Evolutionary conservation across 2,797 vertebrate genomes (phyloP).

Genomic region (Anolis apletophallus): DNA sequence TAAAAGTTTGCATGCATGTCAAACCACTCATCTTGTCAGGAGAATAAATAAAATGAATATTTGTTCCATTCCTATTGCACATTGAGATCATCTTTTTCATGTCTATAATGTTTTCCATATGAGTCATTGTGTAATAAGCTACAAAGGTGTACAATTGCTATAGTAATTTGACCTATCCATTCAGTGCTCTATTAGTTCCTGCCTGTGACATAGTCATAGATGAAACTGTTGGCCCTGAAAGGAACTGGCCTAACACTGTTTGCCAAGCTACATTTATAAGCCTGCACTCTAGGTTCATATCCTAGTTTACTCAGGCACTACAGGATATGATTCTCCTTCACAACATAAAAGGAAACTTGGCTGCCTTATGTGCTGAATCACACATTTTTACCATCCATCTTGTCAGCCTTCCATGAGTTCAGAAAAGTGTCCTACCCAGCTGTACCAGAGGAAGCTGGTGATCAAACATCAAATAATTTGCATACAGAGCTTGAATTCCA

Average conservation of each 20-base stretch:
- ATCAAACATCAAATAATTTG: neutral
- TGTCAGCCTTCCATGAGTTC: neutral
- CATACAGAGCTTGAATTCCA: neutral
- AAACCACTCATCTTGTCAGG: too few species aligned
- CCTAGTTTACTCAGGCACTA: neutral
- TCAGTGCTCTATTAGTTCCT: neutral
- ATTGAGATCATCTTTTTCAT: neutral
- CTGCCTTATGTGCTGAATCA: neutral
- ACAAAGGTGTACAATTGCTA: neutral
- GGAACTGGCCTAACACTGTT: neutral
- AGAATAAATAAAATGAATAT: too few species aligned
- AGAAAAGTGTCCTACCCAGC: neutral
- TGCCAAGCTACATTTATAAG: neutral
- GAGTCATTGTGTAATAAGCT: neutral
- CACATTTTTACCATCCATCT: neutral
- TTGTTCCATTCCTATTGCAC: neutral
- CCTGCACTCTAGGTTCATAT: neutral
- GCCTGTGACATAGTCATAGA: neutral
- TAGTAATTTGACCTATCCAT: neutral
- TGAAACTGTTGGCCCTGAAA: neutral
- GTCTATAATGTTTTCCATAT: neutral
- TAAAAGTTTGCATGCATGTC: neutral
- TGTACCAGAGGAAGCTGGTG: neutral
- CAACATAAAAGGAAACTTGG: neutral
- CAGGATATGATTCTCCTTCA: neutral